Base-by-base conservation (phyloP, 2,113 vertebrate species). In the Gobius niger region DNA sequence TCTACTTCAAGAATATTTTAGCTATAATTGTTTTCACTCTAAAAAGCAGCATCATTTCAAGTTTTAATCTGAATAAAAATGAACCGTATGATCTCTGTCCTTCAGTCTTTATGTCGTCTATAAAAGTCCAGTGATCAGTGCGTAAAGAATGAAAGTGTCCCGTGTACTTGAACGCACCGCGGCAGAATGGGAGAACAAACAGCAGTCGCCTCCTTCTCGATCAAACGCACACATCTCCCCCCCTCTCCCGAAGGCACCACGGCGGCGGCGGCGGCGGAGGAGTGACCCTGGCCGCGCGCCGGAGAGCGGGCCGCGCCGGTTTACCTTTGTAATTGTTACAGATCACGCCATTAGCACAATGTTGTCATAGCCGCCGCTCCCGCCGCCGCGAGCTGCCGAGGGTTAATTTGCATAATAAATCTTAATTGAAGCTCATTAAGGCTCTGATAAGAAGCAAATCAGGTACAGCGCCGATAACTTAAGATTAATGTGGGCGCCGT, bases 391-490 rank as follows among this genome's bases (percentile, higher is more conserved):
- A 87, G 86, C 89, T 87, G 89, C 86, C 71, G 84, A 88, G 90
- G 90, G 91, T 93, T 93, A 92, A 93, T 93, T 93, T 91, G 87
- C 89, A 92, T 93, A 92, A 92, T 93, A 93, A 88, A 93, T 93
- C 91, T 91, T 92, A 93, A 93, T 93, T 92, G 91, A 90, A 86
- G 89, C 91, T 92, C 89, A 91, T 93, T 93, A 93, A 84, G 88
- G 82, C 87, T 90, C 91, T 91, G 91, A 93, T 93, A 92, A 90
- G 91, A 91, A 89, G 85, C 90, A 92, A 92, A 92, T 91, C 90
- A 92, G 90, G 91, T 89, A 91, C 89, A 88, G 83, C 71, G 76
- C 13, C 76, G 82, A 91, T 86, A 85, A 90, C 82, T 90, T 86
- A 86, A 90, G 88, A 91, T 91, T 78, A 89, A 92, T 90, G 90